These are phyloP conservation scores for Miichthys miiuy DNA, from an alignment of 2,797 vertebrate species.

Conservation along the genomic window DNA sequence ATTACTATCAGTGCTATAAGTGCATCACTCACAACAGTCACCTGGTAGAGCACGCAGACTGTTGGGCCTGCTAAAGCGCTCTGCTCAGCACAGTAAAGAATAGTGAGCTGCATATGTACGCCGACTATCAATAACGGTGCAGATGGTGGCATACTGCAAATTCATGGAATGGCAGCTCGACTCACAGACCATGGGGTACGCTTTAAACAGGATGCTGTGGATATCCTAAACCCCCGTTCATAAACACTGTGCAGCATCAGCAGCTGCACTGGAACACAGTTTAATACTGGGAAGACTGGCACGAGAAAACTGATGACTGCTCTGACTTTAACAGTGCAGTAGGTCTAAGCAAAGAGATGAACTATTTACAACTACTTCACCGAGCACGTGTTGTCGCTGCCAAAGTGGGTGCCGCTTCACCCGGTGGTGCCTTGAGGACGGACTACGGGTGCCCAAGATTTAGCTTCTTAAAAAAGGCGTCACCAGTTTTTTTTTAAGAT, in stretches of 20 bases:
- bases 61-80: not conserved
- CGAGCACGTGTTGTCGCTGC: not conserved
- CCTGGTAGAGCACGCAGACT: slow-evolving; percentile 19
- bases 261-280: not conserved
- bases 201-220: not conserved
- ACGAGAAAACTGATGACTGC: not conserved
- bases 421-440: not conserved
- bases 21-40: slow-evolving; percentile 18
- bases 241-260: not conserved
- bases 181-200: not conserved
- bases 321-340: not conserved
- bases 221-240: not conserved
- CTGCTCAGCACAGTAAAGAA: slow-evolving; percentile 19
- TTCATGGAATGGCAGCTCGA: not conserved
- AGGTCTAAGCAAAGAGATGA: not conserved
- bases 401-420: not conserved
- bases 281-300: not conserved
- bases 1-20: slow-evolving; percentile 33
- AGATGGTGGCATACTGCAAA: slow-evolving; percentile 1
- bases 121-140: slow-evolving; percentile 3
- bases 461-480: not conserved
- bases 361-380: not conserved
- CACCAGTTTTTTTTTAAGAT: not conserved
- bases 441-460: no score
- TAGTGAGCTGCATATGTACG: slow-evolving; percentile 12